These are phyloP conservation scores for Torymus texanus DNA, from an alignment of 2,888 invertebrate genomes.

Conservation along the genomic window DNA sequence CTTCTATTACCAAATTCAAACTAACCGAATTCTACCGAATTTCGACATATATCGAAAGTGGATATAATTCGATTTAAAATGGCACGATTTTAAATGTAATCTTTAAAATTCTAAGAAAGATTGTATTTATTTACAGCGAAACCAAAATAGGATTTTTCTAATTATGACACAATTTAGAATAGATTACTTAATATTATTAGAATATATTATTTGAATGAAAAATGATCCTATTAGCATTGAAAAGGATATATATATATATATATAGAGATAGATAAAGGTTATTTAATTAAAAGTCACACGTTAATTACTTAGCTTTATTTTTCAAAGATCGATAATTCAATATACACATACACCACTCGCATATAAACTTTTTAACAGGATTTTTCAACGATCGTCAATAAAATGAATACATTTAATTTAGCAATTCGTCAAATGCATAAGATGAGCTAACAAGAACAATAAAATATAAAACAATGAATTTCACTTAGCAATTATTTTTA, in stretches of 20 bases:
- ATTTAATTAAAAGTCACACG: conserved; percentile 23
- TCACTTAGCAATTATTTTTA: conserved; percentile 59
- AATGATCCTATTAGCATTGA: too few relatives aligned
- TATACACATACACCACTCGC: conserved; percentile 52
- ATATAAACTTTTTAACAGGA: conserved; percentile 49
- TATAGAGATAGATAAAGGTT: not conserved
- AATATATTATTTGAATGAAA: too few relatives aligned
- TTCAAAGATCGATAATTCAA: conserved; percentile 51
- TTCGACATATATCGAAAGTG: conserved; percentile 15
- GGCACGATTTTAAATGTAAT: not conserved
- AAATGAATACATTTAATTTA: conserved; percentile 48
- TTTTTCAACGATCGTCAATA: conserved; percentile 27
- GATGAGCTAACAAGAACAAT: conserved; percentile 45
- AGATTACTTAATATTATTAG: too few relatives aligned
- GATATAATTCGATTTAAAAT: conserved; percentile 14
- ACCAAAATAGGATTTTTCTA: too few relatives aligned
- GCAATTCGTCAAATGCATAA: conserved; percentile 40
- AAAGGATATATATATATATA: not conserved
- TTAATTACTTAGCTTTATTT: conserved; percentile 53
- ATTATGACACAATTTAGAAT: too few relatives aligned
- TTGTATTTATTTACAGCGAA: too few relatives aligned
- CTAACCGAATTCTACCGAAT: conserved; percentile 37
- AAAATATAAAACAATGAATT: conserved; percentile 63
- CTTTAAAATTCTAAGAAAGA: too few relatives aligned
- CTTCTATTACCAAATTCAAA: not conserved